Conservation (phyloP, 1,140 invertebrate species). For the Lysiphlebus fabarum region DNA sequence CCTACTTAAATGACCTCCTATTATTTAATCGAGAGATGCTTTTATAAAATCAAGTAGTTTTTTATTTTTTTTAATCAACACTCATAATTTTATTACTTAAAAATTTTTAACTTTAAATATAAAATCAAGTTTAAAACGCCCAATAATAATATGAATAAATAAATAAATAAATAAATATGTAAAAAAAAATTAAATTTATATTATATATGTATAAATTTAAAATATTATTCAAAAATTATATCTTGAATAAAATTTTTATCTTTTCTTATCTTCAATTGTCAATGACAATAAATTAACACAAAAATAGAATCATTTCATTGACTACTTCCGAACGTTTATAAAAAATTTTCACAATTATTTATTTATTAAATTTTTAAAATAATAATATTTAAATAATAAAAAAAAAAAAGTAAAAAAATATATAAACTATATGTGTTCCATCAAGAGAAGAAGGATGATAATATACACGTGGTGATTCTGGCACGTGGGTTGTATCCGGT, state of each 20-base stretch:
- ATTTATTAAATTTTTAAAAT: too few species aligned
- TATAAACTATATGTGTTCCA: background rate
- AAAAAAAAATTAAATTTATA: conserved; percentile 1
- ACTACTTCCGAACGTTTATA: too few species aligned
- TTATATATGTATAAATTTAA: too few species aligned
- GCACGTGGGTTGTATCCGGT: conserved; percentile 29
- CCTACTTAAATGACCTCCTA: conserved; percentile 24
- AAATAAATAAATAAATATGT: background rate
- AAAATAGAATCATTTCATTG: too few species aligned
- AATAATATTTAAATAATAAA: background rate
- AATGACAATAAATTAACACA: too few species aligned
- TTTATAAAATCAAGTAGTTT: conserved; percentile 16
- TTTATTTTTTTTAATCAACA: conserved; percentile 1
- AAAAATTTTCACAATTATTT: too few species aligned
- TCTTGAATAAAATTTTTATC: too few species aligned
- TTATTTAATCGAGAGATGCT: conserved; percentile 28
- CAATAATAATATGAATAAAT: too few species aligned
- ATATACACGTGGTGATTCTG: conserved; percentile 22
- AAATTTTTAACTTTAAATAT: background rate
- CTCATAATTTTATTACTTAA: too few species aligned
- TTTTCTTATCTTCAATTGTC: too few species aligned
- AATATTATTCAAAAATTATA: too few species aligned
- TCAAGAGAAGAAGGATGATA: conserved; percentile 11
- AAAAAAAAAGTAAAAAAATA: background rate
- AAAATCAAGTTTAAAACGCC: too few species aligned